Evolutionary conservation across 2,797 vertebrate species (phyloP).

Genomic region (Pteronotus mesoamericanus): DNA sequence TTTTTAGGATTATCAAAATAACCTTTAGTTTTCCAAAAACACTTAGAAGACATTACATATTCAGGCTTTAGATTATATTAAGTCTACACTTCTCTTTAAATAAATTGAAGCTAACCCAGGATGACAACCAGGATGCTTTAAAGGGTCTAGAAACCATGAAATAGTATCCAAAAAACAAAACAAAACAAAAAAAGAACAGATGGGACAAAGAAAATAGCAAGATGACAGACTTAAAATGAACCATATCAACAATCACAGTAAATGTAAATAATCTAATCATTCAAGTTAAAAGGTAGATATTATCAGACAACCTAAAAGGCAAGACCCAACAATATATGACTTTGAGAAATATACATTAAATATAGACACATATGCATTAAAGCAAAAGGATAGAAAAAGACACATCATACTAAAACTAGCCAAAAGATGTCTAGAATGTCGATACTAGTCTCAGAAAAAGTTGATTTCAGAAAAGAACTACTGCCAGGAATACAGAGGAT

Average conservation of each 20-base stretch:
- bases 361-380: neutral
- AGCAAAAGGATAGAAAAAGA: neutral
- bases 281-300: slow-evolving; percentile 5
- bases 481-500: neutral
- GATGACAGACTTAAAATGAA: neutral
- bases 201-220: neutral
- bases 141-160: neutral
- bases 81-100: neutral
- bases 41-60: neutral
- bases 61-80: neutral
- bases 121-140: neutral
- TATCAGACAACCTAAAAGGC: neutral
- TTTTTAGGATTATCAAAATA: neutral
- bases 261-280: slow-evolving; percentile 24
- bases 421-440: neutral
- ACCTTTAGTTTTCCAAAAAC: neutral
- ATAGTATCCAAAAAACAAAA: neutral
- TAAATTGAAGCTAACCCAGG: neutral
- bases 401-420: neutral
- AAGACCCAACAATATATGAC: neutral
- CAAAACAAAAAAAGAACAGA: neutral
- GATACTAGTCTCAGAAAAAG: neutral
- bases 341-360: slow-evolving; percentile 14
- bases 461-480: neutral
- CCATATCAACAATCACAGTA: neutral